These are phyloP conservation scores for Amaurobius ferox DNA, from an alignment of 2,888 invertebrate genomes.

Conservation along the genomic window DNA sequence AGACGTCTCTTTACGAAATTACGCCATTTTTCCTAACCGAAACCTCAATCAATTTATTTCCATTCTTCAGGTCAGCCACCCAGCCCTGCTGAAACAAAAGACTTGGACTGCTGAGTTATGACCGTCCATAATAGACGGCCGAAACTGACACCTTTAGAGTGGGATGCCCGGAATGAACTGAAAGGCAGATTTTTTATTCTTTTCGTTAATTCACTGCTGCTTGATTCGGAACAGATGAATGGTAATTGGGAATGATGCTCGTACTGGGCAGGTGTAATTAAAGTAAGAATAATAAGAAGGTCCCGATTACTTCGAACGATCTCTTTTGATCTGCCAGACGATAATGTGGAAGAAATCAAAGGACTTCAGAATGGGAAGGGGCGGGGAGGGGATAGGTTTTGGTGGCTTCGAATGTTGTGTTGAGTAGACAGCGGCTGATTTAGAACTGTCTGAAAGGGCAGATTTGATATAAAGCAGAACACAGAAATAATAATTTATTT, in stretches of 20 bases:
- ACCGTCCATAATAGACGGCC: background rate
- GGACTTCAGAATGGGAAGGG: too few species aligned
- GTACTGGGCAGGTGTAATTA: background rate
- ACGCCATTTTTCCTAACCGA: background rate
- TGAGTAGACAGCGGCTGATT: too few species aligned
- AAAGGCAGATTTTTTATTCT: background rate
- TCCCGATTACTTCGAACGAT: background rate
- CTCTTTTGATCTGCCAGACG: background rate
- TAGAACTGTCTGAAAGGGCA: too few species aligned
- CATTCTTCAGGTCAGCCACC: constrained; percentile 7
- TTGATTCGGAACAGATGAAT: constrained; percentile 14
- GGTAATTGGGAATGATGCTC: constrained; percentile 1
- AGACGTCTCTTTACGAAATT: background rate
- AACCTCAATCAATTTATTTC: constrained; percentile 10
- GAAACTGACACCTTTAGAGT: constrained; percentile 11
- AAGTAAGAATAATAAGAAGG: background rate
- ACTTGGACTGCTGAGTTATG: constrained; percentile 9
- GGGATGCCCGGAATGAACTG: constrained; percentile 1
- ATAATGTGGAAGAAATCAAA: background rate
- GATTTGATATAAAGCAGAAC: too few species aligned
- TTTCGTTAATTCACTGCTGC: background rate
- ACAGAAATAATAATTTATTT: too few species aligned
- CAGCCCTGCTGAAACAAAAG: constrained; percentile 8
- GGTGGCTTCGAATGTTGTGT: too few species aligned
- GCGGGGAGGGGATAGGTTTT: too few species aligned